Conservation (phyloP, 2,797 vertebrate genomes). For the Uromys caudimaculatus region DNA sequence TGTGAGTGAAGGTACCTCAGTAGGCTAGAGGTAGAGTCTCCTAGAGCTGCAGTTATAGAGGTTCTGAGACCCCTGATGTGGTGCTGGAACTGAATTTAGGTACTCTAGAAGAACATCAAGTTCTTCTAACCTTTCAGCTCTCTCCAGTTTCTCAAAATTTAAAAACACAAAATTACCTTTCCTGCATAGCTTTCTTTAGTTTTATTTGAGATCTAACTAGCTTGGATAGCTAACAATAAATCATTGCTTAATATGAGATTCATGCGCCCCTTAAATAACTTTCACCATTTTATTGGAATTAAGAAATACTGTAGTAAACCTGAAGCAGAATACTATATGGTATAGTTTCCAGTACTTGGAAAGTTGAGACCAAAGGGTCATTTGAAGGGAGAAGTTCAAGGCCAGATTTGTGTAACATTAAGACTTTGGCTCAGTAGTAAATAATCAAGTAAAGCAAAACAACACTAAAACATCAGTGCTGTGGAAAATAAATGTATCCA, state of each 20-base stretch:
- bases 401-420: not conserved
- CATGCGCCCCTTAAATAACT: not conserved
- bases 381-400: not conserved
- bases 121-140: not conserved
- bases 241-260: slow-evolving; percentile 4
- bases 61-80: not conserved
- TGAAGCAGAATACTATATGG: not conserved
- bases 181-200: not conserved
- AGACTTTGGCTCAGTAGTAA: not conserved
- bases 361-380: not conserved
- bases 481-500: not conserved
- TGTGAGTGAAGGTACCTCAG: not conserved
- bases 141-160: not conserved
- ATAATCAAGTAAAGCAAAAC: not conserved
- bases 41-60: not conserved
- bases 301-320: not conserved
- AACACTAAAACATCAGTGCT: not conserved
- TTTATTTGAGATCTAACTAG: slow-evolving; percentile 43
- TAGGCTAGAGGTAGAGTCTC: not conserved
- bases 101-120: not conserved
- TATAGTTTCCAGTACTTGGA: not conserved
- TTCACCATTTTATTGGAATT: not conserved
- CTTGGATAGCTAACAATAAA: slow-evolving; percentile 22
- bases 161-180: slow-evolving; percentile 6
- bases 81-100: not conserved